Percentiles rank a stretch among this genome's conserved stretches.
These are phyloP conservation scores for Semnopithecus entellus DNA, from an alignment of 2,113 vertebrate species.

Conservation along the genomic window DNA sequence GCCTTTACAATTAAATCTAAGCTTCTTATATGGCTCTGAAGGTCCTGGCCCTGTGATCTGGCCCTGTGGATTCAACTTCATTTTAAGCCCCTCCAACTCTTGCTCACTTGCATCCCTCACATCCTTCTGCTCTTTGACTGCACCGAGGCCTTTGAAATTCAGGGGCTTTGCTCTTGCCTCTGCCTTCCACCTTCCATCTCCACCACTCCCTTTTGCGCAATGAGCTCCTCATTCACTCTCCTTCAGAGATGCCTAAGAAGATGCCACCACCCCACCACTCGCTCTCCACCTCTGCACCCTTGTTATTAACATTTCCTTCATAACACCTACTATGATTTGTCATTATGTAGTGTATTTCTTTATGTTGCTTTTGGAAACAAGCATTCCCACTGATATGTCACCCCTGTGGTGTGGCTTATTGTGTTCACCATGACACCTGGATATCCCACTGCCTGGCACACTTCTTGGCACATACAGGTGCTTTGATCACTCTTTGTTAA, in stretches of 20 bases:
- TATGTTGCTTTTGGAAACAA: not conserved
- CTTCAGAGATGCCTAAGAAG: not conserved
- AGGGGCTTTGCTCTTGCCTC: not conserved
- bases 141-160: not conserved
- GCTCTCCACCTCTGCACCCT: not conserved
- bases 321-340: not conserved
- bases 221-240: not conserved
- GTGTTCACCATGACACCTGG: not conserved
- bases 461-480: not conserved
- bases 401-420: rapidly evolving
- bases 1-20: not conserved
- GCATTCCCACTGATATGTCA: not conserved
- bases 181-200: not conserved
- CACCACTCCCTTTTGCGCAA: not conserved
- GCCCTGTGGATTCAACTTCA: not conserved
- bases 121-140: not conserved
- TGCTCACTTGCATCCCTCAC: not conserved
- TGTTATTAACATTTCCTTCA: not conserved
- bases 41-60: not conserved
- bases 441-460: not conserved
- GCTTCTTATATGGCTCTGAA: not conserved
- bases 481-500: not conserved
- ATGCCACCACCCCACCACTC: too few species aligned
- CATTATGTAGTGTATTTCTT: not conserved
- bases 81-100: not conserved